Evolutionary conservation across 2,888 invertebrate species (phyloP), one percentile per base, ranked within the genome.

Genomic region (Holacanthella duospinosa): DNA sequence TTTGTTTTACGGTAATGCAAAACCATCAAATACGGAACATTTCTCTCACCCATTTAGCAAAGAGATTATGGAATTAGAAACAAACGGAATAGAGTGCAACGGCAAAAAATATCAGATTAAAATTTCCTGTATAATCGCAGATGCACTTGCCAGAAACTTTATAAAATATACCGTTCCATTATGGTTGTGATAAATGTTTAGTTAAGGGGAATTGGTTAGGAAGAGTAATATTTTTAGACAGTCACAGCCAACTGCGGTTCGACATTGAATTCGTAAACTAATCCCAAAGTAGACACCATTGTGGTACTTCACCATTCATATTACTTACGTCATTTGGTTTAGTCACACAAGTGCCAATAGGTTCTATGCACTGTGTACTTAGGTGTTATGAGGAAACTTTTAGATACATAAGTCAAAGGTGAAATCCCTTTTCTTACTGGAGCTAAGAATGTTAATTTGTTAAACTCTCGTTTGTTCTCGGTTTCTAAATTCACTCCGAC

Each of bases 141-240:
- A 65, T 53, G 65, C 62, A n/a, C 62, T 62, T 16, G 64, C 64
- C 29, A 12, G 64, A 6, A 55, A 43, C n/a, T 48, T 64, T 43
- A 4, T 62, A 19, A 62, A 65, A 60, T 27, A 27, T n/a, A 43
- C 16, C 43, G 55, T 58, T 19, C 53, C 29, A 12, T 25, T 55
- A 55, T 25, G 56, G 62, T 1, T 65, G 65, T 29, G 65, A 65
- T 6, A 27, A 55, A 27, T 65, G 65, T 48, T 26, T n/a, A 9
- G 28, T 2, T 16, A 55, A 65, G 43, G 65, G 65, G n/a, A n/a
- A 27, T 21, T 65, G 25, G 19, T n/a, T 19, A 9, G 60, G 60
- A 25, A 43, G 60, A 12, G 57, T 65, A 1, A 29, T 43, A 12
- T 60, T 63, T 27, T 29, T 54, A n/a, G 53, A 61, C n/a, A 2